A percentile compares a stretch with the other conserved stretches of the same genome.
Conservation (phyloP, 2,113 vertebrate genomes). For the Oreochromis niloticus region DNA sequence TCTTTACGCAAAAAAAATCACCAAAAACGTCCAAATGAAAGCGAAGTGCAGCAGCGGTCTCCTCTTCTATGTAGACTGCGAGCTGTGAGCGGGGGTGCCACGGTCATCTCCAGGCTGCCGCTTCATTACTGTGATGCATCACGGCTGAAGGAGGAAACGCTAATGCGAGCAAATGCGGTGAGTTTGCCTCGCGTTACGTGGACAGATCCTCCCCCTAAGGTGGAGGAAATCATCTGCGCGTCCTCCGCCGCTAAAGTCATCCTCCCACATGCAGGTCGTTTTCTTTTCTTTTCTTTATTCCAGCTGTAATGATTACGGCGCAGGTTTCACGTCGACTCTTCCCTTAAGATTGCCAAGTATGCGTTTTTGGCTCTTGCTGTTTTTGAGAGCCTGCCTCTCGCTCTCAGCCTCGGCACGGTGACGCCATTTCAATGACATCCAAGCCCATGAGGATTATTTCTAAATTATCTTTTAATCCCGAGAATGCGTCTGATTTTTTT, state of each 20-base stretch:
- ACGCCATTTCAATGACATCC: background rate
- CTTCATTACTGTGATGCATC: constrained; percentile 7
- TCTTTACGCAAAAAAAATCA: background rate
- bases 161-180: background rate
- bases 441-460: background rate
- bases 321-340: background rate
- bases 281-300: background rate
- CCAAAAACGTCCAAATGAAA: background rate
- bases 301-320: background rate
- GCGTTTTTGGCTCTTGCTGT: background rate
- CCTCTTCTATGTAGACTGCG: background rate
- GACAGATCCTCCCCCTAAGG: constrained; percentile 45
- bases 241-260: background rate
- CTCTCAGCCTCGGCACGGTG: background rate
- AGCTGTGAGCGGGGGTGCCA: background rate
- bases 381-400: background rate
- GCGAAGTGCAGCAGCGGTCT: background rate
- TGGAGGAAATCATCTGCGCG: constrained; percentile 1
- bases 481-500: background rate
- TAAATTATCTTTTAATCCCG: background rate
- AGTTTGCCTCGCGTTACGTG: constrained; percentile 8
- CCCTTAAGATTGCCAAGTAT: background rate
- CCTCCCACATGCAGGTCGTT: background rate
- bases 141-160: constrained; percentile 30
- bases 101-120: constrained; percentile 4